Evolutionary conservation across 2,888 invertebrate genomes (phyloP), one percentile per base, ranked within the genome.

Genomic region (Ennomos quercinarius): DNA sequence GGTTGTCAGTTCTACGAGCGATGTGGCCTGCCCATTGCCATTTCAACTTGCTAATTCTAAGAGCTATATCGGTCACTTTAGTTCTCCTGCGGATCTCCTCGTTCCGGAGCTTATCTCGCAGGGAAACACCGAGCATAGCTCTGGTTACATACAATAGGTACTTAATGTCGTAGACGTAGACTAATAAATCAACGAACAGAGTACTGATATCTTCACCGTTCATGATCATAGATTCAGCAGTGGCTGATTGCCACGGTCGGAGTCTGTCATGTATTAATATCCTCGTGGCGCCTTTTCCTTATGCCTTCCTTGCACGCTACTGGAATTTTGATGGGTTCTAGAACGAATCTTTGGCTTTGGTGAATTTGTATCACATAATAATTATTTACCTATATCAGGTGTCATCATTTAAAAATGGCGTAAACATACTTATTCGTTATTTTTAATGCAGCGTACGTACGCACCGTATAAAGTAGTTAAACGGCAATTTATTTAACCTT

Each of bases 141-240:
- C 17, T n/a, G n/a, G n/a, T n/a, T n/a, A n/a, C n/a, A n/a, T n/a
- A n/a, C n/a, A n/a, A n/a, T n/a, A n/a, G n/a, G n/a, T n/a, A n/a
- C n/a, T n/a, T n/a, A n/a, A n/a, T n/a, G n/a, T n/a, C n/a, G n/a
- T n/a, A n/a, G n/a, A 17, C 17, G 27, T 27, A 27, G 27, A 47
- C 11, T 50, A 39, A 56, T 57, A 61, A 52, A 55, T 58, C 37
- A 59, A 50, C 64, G 59, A 61, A 54, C 11, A 51, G 35, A 71
- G 79, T 83, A 76, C 73, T 54, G 62, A 34, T 52, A 36, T 56
- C 66, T n/a, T 68, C 67, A 67, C 53, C 64, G 71, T 80, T 61
- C 57, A 74, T 81, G 75, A 83, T 86, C 81, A 83, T 70, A 82
- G 68, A 84, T 83, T 81, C 83, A 72, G 69, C 61, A 58, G 66